Evolutionary conservation across 2,113 vertebrate species (phyloP).

Genomic region (Paraplagusia blochii): DNA sequence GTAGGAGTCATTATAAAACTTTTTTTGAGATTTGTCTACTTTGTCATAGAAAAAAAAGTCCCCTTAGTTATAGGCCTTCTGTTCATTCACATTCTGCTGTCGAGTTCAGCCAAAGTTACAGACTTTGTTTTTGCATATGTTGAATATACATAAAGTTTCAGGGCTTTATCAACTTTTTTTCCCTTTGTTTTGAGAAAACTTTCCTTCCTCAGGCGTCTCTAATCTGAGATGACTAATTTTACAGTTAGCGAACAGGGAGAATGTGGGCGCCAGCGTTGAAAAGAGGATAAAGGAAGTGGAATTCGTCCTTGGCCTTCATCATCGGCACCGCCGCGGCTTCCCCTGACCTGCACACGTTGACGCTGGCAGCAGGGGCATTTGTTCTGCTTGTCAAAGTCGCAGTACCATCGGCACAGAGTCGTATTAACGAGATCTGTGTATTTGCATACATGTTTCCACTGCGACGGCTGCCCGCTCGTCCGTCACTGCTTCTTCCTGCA

Average conservation of each 20-base stretch:
- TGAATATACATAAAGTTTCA: constrained; percentile 30
- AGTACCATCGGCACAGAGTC: constrained; percentile 39
- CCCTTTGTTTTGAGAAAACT: constrained; percentile 9
- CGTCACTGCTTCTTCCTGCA: constrained; percentile 33
- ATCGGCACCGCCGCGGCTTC: constrained; percentile 29
- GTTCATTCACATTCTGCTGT: neutral
- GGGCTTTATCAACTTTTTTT: constrained; percentile 42
- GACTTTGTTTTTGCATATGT: constrained; percentile 37
- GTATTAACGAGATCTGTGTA: constrained; percentile 58
- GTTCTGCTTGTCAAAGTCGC: constrained; percentile 64
- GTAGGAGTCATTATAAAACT: no score
- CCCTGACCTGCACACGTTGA: constrained; percentile 48
- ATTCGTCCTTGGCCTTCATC: constrained; percentile 24
- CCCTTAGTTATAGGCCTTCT: neutral
- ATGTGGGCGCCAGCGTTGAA: constrained; percentile 48
- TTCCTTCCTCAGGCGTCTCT: constrained; percentile 51
- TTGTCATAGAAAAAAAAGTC: no score
- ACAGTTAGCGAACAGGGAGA: constrained; percentile 56
- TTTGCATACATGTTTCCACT: constrained; percentile 58
- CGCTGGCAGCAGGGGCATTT: constrained; percentile 45
- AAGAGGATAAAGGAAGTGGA: constrained; percentile 58
- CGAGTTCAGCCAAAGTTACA: neutral
- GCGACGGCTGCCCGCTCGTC: constrained; percentile 28
- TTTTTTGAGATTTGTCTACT: no score
- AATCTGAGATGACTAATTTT: constrained; percentile 68